These are phyloP conservation scores for Megaptera novaeangliae DNA, from an alignment of 2,113 vertebrate species.

Conservation along the genomic window DNA sequence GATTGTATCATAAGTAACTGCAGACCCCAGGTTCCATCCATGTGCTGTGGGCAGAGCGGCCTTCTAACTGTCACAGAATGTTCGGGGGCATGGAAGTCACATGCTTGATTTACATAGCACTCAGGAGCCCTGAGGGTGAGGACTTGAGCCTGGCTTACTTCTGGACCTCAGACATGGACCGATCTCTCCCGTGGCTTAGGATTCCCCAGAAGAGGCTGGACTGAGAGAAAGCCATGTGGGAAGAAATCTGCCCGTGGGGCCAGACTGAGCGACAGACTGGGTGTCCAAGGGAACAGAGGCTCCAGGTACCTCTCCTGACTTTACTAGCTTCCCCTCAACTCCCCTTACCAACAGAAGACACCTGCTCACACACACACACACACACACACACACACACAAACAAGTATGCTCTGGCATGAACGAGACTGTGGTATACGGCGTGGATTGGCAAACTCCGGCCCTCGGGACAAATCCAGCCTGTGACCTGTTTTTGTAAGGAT, in stretches of 20 bases:
- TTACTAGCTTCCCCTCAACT: background rate
- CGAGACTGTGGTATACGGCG: background rate
- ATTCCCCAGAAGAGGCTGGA: background rate
- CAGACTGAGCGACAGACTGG: background rate
- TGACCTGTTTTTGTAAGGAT: background rate
- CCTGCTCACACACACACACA: background rate
- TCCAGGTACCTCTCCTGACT: background rate
- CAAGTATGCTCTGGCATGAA: too few species aligned
- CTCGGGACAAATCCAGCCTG: background rate
- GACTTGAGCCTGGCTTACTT: background rate
- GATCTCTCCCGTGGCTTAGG: background rate
- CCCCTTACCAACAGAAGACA: background rate
- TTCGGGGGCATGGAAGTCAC: background rate
- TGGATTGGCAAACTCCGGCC: background rate
- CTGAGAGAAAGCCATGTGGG: background rate
- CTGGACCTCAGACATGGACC: background rate
- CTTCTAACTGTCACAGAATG: background rate
- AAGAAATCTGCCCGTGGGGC: background rate
- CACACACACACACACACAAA: too few species aligned
- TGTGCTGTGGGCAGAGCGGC: background rate
- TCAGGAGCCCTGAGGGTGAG: background rate
- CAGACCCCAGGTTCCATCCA: rapidly evolving
- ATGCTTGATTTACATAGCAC: background rate
- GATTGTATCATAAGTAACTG: background rate
- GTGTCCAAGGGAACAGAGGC: background rate